These are phyloP conservation scores for Dasypogon diadema DNA, from an alignment of 2,888 invertebrate genomes.

Conservation along the genomic window DNA sequence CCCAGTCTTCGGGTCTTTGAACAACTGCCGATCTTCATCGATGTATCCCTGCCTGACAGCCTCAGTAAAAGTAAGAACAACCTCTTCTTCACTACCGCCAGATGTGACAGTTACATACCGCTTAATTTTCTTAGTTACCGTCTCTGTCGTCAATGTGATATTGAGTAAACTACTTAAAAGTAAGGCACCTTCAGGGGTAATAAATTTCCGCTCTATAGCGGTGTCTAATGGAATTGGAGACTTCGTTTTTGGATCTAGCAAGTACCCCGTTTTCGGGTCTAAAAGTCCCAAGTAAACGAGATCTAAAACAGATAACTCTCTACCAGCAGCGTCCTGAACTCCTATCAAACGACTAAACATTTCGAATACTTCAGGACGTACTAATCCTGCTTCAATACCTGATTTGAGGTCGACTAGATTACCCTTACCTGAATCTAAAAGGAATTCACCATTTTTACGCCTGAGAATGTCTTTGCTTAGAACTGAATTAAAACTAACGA, in stretches of 20 bases:
- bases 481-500: conserved; percentile 86
- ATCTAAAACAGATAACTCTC: conserved; percentile 86
- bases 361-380: conserved; percentile 87
- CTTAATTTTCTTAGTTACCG: conserved; percentile 86
- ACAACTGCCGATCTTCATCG: conserved; percentile 81
- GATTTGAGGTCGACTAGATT: conserved; percentile 83
- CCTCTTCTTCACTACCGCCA: conserved; percentile 72
- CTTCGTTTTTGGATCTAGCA: conserved; percentile 80
- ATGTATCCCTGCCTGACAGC: conserved; percentile 83
- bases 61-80: conserved; percentile 80
- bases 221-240: conserved; percentile 84
- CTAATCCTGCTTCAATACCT: conserved; percentile 81
- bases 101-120: conserved; percentile 83
- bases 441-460: conserved; percentile 78
- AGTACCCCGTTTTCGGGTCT: conserved; percentile 88
- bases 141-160: conserved; percentile 88
- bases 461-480: conserved; percentile 82
- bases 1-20: conserved; percentile 81
- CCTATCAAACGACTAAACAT: conserved; percentile 88
- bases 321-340: conserved; percentile 77
- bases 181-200: conserved; percentile 89
- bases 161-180: conserved; percentile 86
- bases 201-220: conserved; percentile 86
- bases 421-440: conserved; percentile 80
- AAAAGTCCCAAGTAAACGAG: conserved; percentile 88